Base-by-base conservation (phyloP, 2,797 vertebrate genomes). In the Buceros bicornis region DNA sequence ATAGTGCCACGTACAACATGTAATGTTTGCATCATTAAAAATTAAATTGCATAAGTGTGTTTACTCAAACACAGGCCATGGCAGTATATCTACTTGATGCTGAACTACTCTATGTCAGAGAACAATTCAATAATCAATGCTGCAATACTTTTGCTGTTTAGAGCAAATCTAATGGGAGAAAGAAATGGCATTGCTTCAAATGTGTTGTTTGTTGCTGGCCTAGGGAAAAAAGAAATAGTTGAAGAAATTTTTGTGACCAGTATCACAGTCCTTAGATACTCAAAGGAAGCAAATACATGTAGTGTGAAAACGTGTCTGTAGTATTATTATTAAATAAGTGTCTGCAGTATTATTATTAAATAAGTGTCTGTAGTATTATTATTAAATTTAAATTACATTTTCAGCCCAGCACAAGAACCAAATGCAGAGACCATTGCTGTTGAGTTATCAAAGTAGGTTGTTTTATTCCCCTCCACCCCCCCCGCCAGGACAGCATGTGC, bases 21-120 rank as follows among this genome's bases (percentile, higher is more conserved):
- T 90, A 96, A 95, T 79, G 90, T 95, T 95, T 95, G 35, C 84
- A 96, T 95, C 74, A 93, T 97, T 97, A 97, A 97, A 97, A 97
- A 97, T 89, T 96, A 96, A 97, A 96, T 97, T 82, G 95, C 66
- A 57, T 90, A 95, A 96, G 48, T 88, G 80, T 94, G 94, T 95
- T 97, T 96, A 93, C 67, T 97, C 64, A 93, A 85, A 79, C n/a
- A 88, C 90, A 96, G 67, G 11, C 40, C 35, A 66, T 94, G 86
- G 93, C 84, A 93, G 31, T 85, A 28, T 89, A 76, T 87, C 61
- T 87, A 31, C 78, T 57, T 77, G 66, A 97, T 94, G 82, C 95
- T 86, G 72, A 96, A 93, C 8, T 58, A 66, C 28, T 20, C 6
- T 58, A 45, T 56, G 54, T 82, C 94, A 93, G 74, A 91, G 90